A percentile compares a stretch with the other conserved stretches of the same genome.
These are phyloP conservation scores for Hirtodrosophila confusa DNA, from an alignment of 2,888 invertebrate genomes.

Conservation along the genomic window DNA sequence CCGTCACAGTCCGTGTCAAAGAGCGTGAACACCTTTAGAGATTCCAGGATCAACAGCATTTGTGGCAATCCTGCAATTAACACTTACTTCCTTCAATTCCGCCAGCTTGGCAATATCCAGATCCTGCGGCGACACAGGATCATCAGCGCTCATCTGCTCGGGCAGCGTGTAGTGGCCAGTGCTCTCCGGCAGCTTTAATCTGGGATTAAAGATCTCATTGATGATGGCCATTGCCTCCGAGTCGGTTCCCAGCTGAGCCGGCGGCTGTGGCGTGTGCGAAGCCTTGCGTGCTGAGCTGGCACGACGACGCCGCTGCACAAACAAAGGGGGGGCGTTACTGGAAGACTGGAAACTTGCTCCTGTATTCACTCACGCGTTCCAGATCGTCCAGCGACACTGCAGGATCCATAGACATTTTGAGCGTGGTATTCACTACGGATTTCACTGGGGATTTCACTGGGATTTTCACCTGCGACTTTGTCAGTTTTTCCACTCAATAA, in stretches of 20 bases:
- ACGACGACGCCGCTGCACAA: slow-evolving; percentile 76
- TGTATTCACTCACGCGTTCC: slow-evolving; percentile 76
- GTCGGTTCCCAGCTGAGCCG: slow-evolving; percentile 60
- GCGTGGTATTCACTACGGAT: background rate
- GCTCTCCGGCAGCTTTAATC: slow-evolving; percentile 80
- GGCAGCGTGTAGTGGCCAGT: slow-evolving; percentile 81
- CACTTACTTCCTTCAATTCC: slow-evolving; percentile 87
- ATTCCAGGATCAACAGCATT: slow-evolving; percentile 14
- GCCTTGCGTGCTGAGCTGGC: slow-evolving; percentile 76
- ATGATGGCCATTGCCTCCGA: slow-evolving; percentile 83
- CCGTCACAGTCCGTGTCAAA: slow-evolving; percentile 89
- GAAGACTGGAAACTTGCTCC: background rate
- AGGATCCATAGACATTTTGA: slow-evolving; percentile 80
- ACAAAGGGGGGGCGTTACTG: background rate
- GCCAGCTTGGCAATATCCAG: slow-evolving; percentile 87
- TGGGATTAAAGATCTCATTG: slow-evolving; percentile 84
- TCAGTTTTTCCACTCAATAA: slow-evolving; percentile 23
- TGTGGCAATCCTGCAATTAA: background rate
- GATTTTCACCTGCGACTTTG: background rate
- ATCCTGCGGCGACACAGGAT: slow-evolving; percentile 85
- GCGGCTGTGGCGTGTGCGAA: slow-evolving; percentile 67
- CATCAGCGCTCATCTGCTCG: slow-evolving; percentile 78
- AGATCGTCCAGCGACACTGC: slow-evolving; percentile 81
- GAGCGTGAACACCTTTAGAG: slow-evolving; percentile 86
- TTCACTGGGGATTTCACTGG: slow-evolving; percentile 6